These are phyloP conservation scores for Laticauda laticaudata DNA, from an alignment of 2,113 vertebrate genomes.

Conservation along the genomic window DNA sequence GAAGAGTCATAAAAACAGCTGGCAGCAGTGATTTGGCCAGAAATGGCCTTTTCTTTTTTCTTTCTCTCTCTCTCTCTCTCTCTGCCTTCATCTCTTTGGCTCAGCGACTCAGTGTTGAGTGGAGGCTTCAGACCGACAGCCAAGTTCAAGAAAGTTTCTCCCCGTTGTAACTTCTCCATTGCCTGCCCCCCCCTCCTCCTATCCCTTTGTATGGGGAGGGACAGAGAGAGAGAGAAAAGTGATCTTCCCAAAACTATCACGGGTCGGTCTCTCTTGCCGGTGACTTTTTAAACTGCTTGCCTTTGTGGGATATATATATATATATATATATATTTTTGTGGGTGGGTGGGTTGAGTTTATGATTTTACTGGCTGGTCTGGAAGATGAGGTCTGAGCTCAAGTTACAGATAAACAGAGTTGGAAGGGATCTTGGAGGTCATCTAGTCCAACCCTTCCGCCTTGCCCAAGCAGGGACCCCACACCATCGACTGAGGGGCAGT, in stretches of 20 bases:
- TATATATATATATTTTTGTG: no score
- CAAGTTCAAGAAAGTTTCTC: conserved; percentile 16
- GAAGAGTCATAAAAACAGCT: conserved; percentile 41
- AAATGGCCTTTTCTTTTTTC: conserved; percentile 25
- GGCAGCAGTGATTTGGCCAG: background rate
- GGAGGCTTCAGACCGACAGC: background rate
- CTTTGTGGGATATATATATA: no score
- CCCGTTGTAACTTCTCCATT: background rate
- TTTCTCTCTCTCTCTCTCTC: background rate
- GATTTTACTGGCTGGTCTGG: background rate
- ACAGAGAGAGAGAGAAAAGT: background rate
- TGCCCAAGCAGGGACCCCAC: no score
- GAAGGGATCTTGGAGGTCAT: no score
- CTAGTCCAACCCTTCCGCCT: no score
- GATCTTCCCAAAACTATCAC: conserved; percentile 12
- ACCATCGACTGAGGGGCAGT: no score
- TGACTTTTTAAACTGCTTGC: conserved; percentile 2
- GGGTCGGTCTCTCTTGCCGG: background rate
- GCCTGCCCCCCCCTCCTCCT: background rate
- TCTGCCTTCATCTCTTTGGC: conserved; percentile 28
- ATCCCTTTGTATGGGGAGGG: background rate
- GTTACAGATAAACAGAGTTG: no score
- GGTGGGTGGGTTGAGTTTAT: no score
- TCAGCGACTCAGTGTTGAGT: conserved; percentile 16
- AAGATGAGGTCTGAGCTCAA: background rate